Evolutionary conservation across 2,888 invertebrate species (phyloP), one percentile per base, ranked within the genome.

Genomic region (Cacoxenus indagator): DNA sequence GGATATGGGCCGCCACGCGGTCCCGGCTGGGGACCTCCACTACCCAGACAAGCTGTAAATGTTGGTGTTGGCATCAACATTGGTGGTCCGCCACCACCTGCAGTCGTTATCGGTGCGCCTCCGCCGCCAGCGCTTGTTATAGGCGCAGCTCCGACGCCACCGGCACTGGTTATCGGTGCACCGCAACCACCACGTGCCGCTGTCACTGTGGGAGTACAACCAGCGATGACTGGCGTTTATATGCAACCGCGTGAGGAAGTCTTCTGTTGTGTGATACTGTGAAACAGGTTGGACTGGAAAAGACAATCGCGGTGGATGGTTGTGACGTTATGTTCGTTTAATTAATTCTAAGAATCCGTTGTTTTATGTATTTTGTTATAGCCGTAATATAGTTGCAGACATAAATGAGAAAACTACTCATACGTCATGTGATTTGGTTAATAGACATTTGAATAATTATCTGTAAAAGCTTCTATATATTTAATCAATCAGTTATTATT

Each of bases 31-130:
- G 65, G 65, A 46, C 73, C 76, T 4, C 71, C 72, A 1, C 70
- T 54, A 70, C 78, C 43, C 24, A 55, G 55, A 26, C 43, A 43
- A n/a, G 61, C 43, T 6, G 43, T 62, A 14, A 76, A 76, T 72
- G 81, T 81, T 1, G 78, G 82, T 69, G 82, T 80, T 19, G 82
- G 76, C 59, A 79, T 81, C 26, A 81, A 81, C 51, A 76, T 80
- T 57, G 78, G 77, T 0, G 74, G 74, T 24, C 74, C 74, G 11
- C 71, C 74, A 14, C 78, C 79, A 27, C 82, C 78, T 8, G 37
- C 57, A 3, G 37, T 81, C 4, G 61, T 80, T 4, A 71, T 77
- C 19, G 81, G 72, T 2, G 71, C 67, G 2, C 73, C 76, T 14
- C 73, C 69, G 0, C 67, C 73, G 4, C 67, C 76, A 1, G 62